A percentile compares a stretch with the other conserved stretches of the same genome.
These are phyloP conservation scores for Prolemur simus DNA, from an alignment of 2,113 vertebrate species.

Conservation along the genomic window DNA sequence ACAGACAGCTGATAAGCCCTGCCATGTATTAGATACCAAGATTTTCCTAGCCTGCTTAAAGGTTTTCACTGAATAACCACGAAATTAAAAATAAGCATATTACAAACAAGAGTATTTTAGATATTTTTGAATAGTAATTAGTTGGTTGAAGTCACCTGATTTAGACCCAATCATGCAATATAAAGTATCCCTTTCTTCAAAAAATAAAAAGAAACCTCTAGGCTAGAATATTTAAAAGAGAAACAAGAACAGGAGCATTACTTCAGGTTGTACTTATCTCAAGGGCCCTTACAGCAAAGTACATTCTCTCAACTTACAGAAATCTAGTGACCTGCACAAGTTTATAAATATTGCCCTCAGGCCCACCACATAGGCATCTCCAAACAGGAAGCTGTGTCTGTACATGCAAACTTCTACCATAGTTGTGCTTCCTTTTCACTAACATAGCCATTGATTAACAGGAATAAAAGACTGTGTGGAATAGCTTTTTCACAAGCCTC, in stretches of 20 bases:
- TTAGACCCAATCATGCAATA: background rate
- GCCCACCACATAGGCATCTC: background rate
- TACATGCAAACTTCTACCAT: background rate
- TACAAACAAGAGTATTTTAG: background rate
- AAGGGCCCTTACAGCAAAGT: background rate
- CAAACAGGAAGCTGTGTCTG: background rate
- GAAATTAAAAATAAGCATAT: conserved; percentile 21
- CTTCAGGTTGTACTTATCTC: background rate
- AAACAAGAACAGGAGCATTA: background rate
- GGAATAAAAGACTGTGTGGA: background rate
- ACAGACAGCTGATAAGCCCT: background rate
- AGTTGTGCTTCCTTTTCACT: background rate
- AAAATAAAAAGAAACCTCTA: background rate
- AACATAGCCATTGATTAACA: background rate
- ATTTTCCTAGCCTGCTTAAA: background rate
- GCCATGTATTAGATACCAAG: background rate
- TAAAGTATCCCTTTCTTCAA: background rate
- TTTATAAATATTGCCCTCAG: background rate
- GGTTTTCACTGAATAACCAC: background rate
- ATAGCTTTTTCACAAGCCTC: background rate
- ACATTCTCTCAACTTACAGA: background rate
- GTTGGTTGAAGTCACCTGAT: background rate
- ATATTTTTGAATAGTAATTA: background rate
- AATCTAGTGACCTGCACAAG: background rate
- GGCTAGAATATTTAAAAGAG: background rate